Percentiles rank a stretch among this genome's conserved stretches.
phyloP scores from a whole-genome alignment of 1,140 invertebrate genomes.

The Apis laboriosa region DNA sequence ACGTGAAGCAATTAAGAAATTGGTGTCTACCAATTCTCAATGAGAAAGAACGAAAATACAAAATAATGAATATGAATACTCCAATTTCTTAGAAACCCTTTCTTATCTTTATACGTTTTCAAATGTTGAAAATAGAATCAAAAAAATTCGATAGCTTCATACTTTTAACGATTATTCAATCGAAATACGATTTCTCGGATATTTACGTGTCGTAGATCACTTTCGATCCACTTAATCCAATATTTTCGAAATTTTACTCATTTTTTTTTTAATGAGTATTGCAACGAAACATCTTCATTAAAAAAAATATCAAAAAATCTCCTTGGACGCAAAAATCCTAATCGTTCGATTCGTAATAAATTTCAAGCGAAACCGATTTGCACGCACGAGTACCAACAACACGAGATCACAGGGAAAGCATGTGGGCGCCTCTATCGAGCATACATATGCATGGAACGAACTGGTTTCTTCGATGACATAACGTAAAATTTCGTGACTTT shows the following conservation, averaged over 20 bases:
- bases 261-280: too few species aligned
- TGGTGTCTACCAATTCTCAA: not conserved
- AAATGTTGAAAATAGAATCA: too few species aligned
- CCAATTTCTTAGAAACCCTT: too few species aligned
- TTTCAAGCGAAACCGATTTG: constrained; percentile 21
- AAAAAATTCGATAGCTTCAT: too few species aligned
- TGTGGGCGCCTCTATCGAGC: constrained; percentile 35
- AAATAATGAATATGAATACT: too few species aligned
- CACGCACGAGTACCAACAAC: constrained; percentile 30
- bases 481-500: constrained; percentile 41
- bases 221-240: too few species aligned
- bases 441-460: not conserved
- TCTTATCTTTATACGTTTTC: too few species aligned
- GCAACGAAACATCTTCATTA: too few species aligned
- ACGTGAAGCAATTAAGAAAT: not conserved
- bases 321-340: constrained; percentile 3
- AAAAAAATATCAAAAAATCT: not conserved
- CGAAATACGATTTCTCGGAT: too few species aligned
- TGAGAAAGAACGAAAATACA: not conserved
- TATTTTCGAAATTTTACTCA: too few species aligned
- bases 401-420: constrained; percentile 6
- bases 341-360: constrained; percentile 35
- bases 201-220: too few species aligned
- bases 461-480: constrained; percentile 26
- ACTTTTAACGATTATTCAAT: too few species aligned